Base-by-base conservation (phyloP, 2,888 invertebrate genomes). In the Drosophila mayaguana region DNA sequence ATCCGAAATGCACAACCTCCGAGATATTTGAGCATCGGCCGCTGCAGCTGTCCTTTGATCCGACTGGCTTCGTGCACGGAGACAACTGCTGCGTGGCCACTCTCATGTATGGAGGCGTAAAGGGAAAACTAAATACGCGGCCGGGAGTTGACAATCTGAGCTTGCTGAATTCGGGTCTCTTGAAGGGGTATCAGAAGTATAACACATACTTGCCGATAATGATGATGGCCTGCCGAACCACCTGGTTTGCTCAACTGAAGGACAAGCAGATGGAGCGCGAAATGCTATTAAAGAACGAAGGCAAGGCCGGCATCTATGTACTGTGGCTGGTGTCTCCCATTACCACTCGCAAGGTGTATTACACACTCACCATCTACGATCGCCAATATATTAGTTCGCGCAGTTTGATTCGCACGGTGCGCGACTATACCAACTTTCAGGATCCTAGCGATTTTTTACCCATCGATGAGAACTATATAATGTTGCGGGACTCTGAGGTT, bases 291-390 rank as follows among this genome's bases (percentile, higher is more conserved):
- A 7, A 54, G 7, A 51, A 32, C 18, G 6, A 25, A 14, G 43
- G 8, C 2, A 55, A 48, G 0, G 63, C 68, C 0, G 64, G 45
- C 8, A 51, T 83, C 28, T 85, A 67, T 50, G 69, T 83, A 1
- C 9, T 86, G 14, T 83, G 82, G 82, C 54, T 86, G 22, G 71
- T 65, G 4, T 28, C 75, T 0, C 69, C 86, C 2, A 2, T 11
- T 1, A 67, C 64, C 7, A 59, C 69, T 0, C 53, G 70, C 16
- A 64, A 57, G 12, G 3, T 83, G 0, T 57, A 50, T 22, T 83
- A 78, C 14, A 75, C 86, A 1, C 38, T 83, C 0, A 83, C 86
- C 11, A 54, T 71, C 25, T 75, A 55, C 25, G 78, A 85, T 69
- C 60, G 64, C 0, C 51, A 55, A 1, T 72, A 73, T 12, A 8